These are phyloP conservation scores for Tubulanus polymorphus DNA, from an alignment of 2,888 invertebrate species.

Conservation along the genomic window DNA sequence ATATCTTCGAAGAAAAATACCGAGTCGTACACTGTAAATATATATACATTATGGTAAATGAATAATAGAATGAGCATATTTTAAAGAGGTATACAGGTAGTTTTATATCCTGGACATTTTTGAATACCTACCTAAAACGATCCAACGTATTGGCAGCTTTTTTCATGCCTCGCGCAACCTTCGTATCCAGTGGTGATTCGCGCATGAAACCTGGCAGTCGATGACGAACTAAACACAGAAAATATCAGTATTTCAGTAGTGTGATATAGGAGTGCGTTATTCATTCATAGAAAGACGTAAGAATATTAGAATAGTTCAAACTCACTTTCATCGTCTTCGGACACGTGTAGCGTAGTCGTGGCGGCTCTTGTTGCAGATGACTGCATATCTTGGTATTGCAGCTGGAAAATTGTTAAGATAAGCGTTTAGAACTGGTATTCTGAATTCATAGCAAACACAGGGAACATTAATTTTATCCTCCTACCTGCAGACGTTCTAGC, in stretches of 20 bases:
- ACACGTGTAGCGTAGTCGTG: conserved; percentile 58
- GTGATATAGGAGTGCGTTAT: conserved; percentile 28
- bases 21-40: conserved; percentile 64
- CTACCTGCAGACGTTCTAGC: conserved; percentile 68
- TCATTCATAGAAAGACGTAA: conserved; percentile 30
- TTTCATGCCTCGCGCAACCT: conserved; percentile 71
- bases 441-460: too few species aligned
- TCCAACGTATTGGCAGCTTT: conserved; percentile 73
- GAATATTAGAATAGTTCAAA: not conserved
- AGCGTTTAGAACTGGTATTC: too few species aligned
- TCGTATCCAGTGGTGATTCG: conserved; percentile 72
- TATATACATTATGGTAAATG: conserved; percentile 49
- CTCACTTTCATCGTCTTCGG: conserved; percentile 67
- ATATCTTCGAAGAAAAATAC: conserved; percentile 74
- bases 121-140: conserved; percentile 62
- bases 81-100: not conserved
- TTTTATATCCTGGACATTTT: too few species aligned
- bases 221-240: conserved; percentile 24
- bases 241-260: not conserved
- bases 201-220: conserved; percentile 68
- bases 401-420: conserved; percentile 56
- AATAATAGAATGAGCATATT: not conserved
- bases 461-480: not conserved
- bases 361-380: conserved; percentile 58
- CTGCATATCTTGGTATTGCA: conserved; percentile 62